Evolutionary conservation across 1,140 invertebrate species (phyloP).

Genomic region (Drosophila kohkoa): DNA sequence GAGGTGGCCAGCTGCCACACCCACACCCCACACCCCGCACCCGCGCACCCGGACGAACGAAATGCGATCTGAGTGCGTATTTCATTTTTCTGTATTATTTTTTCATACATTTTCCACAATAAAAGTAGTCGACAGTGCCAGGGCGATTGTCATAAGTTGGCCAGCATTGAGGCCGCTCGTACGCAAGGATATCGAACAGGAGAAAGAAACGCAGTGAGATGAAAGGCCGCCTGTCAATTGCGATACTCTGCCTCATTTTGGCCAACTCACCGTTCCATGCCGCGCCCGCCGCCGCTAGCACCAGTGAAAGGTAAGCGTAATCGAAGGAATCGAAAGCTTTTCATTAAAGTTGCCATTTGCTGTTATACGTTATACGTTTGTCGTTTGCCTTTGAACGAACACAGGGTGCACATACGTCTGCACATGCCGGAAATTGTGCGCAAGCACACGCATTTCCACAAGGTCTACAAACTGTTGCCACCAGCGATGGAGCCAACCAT

Average conservation of each 20-base stretch:
- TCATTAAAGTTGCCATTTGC: background rate
- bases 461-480: slow-evolving; percentile 65
- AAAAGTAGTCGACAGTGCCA: slow-evolving; percentile 69
- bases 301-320: slow-evolving; percentile 59
- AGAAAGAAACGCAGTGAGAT: slow-evolving; percentile 23
- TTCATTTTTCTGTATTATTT: background rate
- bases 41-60: slow-evolving; percentile 22
- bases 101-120: slow-evolving; percentile 42
- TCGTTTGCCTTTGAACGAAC: background rate
- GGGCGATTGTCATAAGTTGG: slow-evolving; percentile 71
- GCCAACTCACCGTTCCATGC: slow-evolving; percentile 17
- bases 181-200: slow-evolving; percentile 32
- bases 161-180: slow-evolving; percentile 47
- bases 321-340: background rate
- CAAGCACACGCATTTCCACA: slow-evolving; percentile 70
- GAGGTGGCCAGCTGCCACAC: slow-evolving; percentile 47
- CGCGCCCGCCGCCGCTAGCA: slow-evolving; percentile 31
- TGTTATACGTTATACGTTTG: no score
- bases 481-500: slow-evolving; percentile 28
- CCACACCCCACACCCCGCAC: background rate
- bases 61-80: slow-evolving; percentile 50
- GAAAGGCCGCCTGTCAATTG: slow-evolving; percentile 17
- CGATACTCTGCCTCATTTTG: slow-evolving; percentile 29
- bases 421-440: slow-evolving; percentile 78
- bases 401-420: slow-evolving; percentile 78